phyloP scores from a whole-genome alignment of 2,797 vertebrate genomes.

The Ctenopoma multispine region DNA sequence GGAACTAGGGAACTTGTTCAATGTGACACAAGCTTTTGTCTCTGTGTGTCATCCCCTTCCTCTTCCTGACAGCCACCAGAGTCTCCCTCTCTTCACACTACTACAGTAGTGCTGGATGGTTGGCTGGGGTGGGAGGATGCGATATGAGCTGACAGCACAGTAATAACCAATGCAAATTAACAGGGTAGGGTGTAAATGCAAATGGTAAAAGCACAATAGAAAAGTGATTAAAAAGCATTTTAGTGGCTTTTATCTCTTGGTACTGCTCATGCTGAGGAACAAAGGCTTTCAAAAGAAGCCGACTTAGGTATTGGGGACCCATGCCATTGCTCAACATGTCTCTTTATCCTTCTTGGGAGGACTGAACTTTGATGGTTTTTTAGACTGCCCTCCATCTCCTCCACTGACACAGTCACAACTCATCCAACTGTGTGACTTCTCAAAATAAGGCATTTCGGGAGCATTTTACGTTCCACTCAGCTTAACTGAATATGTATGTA shows the following conservation, averaged over 20 bases:
- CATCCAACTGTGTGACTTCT: conserved; percentile 51
- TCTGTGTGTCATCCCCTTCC: conserved; percentile 74
- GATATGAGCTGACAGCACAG: conserved; percentile 80
- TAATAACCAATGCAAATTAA: conserved; percentile 84
- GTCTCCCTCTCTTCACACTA: conserved; percentile 38
- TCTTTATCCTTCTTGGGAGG: conserved; percentile 40
- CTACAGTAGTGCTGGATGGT: conserved; percentile 32
- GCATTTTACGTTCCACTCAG: conserved; percentile 48
- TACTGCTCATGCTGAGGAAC: conserved; percentile 55
- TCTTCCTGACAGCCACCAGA: conserved; percentile 72
- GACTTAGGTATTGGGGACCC: conserved; percentile 47
- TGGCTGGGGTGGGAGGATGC: conserved; percentile 47
- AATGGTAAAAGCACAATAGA: conserved; percentile 79
- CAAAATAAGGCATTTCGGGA: conserved; percentile 48
- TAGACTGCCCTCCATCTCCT: conserved; percentile 39
- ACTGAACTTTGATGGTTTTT: conserved; percentile 70
- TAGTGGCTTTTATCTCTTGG: conserved; percentile 70
- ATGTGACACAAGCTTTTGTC: conserved; percentile 82
- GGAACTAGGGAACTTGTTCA: conserved; percentile 73
- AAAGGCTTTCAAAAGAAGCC: conserved; percentile 63
- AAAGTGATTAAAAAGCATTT: conserved; percentile 80
- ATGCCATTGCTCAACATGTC: conserved; percentile 48
- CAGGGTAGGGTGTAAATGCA: conserved; percentile 74
- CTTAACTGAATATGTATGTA: background rate
- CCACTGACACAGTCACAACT: conserved; percentile 28